These are phyloP conservation scores for Dolichallabes microphthalmus DNA, from an alignment of 2,113 vertebrate species.

Conservation along the genomic window DNA sequence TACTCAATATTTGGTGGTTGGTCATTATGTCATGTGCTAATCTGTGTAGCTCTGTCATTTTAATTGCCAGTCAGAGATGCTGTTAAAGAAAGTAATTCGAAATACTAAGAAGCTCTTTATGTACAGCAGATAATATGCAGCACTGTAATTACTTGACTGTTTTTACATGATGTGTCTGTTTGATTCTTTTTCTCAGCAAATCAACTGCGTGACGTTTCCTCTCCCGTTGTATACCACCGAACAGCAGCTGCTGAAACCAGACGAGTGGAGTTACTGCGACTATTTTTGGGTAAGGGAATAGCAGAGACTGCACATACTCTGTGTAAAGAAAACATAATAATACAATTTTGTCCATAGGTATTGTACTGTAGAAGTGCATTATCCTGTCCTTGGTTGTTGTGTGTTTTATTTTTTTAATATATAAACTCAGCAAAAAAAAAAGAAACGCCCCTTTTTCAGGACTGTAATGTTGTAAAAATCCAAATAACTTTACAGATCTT, in stretches of 20 bases:
- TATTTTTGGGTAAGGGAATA: slow-evolving; percentile 91
- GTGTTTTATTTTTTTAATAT: neutral
- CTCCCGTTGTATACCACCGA: slow-evolving; percentile 82
- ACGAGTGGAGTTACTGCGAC: slow-evolving; percentile 98
- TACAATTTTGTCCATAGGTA: neutral
- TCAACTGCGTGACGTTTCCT: slow-evolving; percentile 96
- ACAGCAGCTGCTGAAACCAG: slow-evolving; percentile 93
- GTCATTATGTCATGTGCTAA: too few species aligned
- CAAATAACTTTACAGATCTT: too few species aligned
- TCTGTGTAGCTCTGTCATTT: neutral
- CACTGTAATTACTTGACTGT: neutral
- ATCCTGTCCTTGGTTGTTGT: neutral
- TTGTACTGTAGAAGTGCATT: neutral
- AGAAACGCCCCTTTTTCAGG: too few species aligned
- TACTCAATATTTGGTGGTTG: neutral
- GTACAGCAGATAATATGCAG: neutral
- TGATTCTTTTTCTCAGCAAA: slow-evolving; percentile 65
- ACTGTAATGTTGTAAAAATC: too few species aligned
- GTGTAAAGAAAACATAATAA: neutral
- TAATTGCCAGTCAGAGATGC: neutral
- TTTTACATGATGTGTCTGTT: neutral
- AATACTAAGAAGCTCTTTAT: neutral
- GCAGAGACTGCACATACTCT: neutral
- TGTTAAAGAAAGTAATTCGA: neutral
- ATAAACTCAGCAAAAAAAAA: too few species aligned